Percentiles rank a stretch among this genome's conserved stretches.
phyloP scores from a whole-genome alignment of 2,888 invertebrate genomes.

The Campoletis raptor region DNA sequence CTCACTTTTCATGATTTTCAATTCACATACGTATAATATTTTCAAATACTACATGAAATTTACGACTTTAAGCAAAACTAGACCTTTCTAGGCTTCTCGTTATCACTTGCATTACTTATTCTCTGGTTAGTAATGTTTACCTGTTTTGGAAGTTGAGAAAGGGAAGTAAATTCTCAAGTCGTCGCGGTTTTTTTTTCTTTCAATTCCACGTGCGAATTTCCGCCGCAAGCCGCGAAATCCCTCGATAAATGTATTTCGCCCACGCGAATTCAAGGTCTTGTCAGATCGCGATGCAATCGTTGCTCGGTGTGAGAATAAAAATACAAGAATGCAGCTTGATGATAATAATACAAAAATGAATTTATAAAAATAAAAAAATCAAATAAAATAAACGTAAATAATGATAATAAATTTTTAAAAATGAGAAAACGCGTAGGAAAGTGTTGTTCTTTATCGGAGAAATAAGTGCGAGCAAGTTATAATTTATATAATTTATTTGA shows the following conservation, averaged over 20 bases:
- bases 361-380: no score
- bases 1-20: neutral
- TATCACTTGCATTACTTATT: constrained; percentile 50
- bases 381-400: no score
- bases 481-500: neutral
- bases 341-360: constrained; percentile 3
- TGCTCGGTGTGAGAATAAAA: neutral
- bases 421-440: neutral
- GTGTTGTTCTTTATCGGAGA: neutral
- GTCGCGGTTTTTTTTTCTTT: neutral
- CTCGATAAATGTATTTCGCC: constrained; percentile 6
- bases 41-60: neutral
- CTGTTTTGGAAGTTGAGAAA: neutral
- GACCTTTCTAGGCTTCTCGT: constrained; percentile 42
- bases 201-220: constrained; percentile 19
- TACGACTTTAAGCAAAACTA: constrained; percentile 45
- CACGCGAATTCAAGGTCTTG: constrained; percentile 25
- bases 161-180: neutral
- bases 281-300: constrained; percentile 29
- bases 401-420: neutral
- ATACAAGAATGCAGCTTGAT: neutral
- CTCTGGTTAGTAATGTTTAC: neutral
- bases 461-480: neutral
- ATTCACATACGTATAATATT: neutral
- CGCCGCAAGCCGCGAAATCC: constrained; percentile 17